Conservation (phyloP, 53 echinoderm and acorn worm genomes). For the Patiria pectinifera region DNA sequence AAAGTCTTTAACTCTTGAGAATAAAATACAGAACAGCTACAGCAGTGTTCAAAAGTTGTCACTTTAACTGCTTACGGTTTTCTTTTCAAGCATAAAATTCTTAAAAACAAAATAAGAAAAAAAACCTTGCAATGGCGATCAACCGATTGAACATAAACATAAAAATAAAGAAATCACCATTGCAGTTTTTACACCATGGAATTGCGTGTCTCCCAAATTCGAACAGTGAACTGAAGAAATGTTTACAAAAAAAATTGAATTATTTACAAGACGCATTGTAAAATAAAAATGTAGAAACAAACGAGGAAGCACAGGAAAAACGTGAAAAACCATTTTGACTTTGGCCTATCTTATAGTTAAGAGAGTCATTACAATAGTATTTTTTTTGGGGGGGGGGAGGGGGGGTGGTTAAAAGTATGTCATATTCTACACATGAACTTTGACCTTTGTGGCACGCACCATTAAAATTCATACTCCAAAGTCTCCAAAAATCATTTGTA, state of each 20-base stretch:
- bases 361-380: neutral
- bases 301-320: constrained; percentile 49
- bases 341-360: neutral
- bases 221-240: constrained; percentile 4
- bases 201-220: neutral
- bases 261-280: constrained; percentile 55
- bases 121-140: neutral
- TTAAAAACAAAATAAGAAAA: neutral
- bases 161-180: constrained; percentile 1
- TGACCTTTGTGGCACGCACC: too few relatives aligned
- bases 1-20: neutral
- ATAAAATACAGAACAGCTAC: neutral
- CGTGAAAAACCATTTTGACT: neutral
- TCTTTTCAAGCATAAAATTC: constrained; percentile 27
- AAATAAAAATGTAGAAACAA: constrained; percentile 47
- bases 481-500: too few relatives aligned
- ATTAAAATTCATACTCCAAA: neutral
- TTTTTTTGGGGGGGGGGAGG: neutral
- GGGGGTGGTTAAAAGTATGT: neutral
- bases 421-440: neutral
- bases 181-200: neutral
- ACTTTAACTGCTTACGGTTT: constrained; percentile 2
- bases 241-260: constrained; percentile 9
- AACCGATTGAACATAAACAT: neutral
- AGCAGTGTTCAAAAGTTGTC: neutral